Conservation (phyloP, 2,797 vertebrate species). For the Petrocephalus schoutedeni region DNA sequence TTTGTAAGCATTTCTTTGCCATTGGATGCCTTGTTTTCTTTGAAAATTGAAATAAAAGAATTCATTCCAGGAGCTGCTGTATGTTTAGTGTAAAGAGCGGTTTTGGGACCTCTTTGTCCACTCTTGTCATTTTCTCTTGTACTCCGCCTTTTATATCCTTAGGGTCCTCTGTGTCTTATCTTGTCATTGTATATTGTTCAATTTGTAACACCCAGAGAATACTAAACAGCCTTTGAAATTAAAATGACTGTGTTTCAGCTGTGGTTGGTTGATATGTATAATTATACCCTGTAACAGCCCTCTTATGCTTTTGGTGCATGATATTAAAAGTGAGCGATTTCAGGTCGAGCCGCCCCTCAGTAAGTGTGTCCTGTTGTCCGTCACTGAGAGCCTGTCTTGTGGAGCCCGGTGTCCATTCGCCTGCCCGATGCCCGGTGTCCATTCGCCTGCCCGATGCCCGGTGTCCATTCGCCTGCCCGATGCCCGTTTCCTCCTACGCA, state of each 20-base stretch:
- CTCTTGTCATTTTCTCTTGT: constrained; percentile 33
- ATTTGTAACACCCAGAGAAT: constrained; percentile 66
- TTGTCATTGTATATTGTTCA: constrained; percentile 52
- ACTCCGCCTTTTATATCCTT: constrained; percentile 44
- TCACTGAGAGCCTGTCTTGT: background rate
- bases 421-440: too few relatives aligned
- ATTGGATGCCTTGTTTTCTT: constrained; percentile 70
- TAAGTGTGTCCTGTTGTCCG: background rate
- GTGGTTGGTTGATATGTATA: constrained; percentile 7
- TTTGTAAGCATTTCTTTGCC: constrained; percentile 67
- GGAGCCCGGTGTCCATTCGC: background rate
- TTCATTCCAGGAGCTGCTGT: constrained; percentile 63
- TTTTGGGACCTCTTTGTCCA: constrained; percentile 48
- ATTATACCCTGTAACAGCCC: background rate
- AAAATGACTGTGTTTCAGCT: constrained; percentile 47
- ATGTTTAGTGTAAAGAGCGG: constrained; percentile 62
- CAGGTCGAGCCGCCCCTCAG: background rate
- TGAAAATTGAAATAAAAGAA: constrained; percentile 44
- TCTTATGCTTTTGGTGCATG: background rate
- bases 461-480: background rate
- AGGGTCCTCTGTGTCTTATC: constrained; percentile 39
- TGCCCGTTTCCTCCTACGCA: background rate
- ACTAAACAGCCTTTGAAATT: constrained; percentile 60
- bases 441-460: background rate
- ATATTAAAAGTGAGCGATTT: background rate